These are phyloP conservation scores for Pentalonia nigronervosa DNA, from an alignment of 1,140 invertebrate species.

Conservation along the genomic window DNA sequence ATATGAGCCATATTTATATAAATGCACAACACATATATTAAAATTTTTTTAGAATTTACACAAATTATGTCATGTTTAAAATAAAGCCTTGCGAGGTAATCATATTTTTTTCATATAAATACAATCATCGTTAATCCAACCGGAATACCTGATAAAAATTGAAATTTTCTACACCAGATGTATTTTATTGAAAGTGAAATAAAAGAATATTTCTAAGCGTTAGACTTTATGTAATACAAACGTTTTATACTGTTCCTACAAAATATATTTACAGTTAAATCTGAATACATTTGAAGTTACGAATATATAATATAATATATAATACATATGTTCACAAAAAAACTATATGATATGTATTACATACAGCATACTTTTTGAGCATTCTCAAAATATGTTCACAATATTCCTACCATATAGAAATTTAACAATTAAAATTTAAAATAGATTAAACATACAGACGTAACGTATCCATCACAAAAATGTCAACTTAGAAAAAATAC, in stretches of 20 bases:
- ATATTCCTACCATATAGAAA: background rate
- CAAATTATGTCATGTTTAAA: no score
- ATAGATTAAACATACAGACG: no score
- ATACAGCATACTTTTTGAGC: background rate
- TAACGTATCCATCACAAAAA: background rate
- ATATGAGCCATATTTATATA: background rate
- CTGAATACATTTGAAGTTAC: constrained; percentile 18
- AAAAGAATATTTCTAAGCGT: background rate
- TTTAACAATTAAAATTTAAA: background rate
- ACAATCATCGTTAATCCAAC: background rate
- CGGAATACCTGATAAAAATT: background rate
- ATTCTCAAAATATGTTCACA: background rate
- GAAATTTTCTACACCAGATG: background rate
- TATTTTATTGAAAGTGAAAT: background rate
- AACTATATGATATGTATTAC: background rate
- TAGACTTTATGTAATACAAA: background rate
- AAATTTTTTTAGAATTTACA: no score
- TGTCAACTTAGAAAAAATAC: background rate
- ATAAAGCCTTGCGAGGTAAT: background rate
- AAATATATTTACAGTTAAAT: background rate
- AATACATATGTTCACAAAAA: background rate
- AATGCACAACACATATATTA: no score
- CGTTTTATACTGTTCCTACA: background rate
- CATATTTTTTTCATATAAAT: background rate
- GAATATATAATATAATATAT: background rate